phyloP scores from a whole-genome alignment of 2,888 invertebrate species.

The Leptopterna dolabrata region DNA sequence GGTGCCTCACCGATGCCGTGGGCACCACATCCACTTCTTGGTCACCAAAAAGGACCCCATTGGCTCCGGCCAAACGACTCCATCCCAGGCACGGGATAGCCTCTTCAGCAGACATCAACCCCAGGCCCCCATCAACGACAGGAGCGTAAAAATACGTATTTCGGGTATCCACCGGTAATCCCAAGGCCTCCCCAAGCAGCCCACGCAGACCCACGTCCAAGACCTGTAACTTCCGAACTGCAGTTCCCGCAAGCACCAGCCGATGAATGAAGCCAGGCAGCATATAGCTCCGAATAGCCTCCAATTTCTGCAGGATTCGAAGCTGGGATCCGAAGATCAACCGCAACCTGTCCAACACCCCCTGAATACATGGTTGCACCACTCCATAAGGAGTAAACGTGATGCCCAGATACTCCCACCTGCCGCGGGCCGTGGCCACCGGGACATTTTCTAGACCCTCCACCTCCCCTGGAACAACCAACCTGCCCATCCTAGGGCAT shows the following conservation, averaged over 20 bases:
- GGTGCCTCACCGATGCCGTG: no score
- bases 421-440: neutral
- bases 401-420: neutral
- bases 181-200: slow-evolving; percentile 63
- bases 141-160: slow-evolving; percentile 64
- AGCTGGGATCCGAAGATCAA: slow-evolving; percentile 61
- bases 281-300: slow-evolving; percentile 65
- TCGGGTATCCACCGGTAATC: slow-evolving; percentile 64
- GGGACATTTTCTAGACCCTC: neutral
- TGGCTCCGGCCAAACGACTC: neutral
- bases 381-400: neutral
- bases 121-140: slow-evolving; percentile 62
- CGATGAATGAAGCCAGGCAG: slow-evolving; percentile 66
- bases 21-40: no score
- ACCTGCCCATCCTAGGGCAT: neutral
- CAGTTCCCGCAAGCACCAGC: slow-evolving; percentile 64
- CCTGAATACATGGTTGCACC: no score
- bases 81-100: slow-evolving; percentile 26
- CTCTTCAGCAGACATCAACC: slow-evolving; percentile 55
- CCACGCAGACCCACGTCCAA: slow-evolving; percentile 65
- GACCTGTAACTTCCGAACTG: slow-evolving; percentile 59
- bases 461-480: neutral
- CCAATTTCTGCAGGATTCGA: slow-evolving; percentile 66
- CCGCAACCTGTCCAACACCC: neutral
- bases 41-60: neutral